Percentiles rank a stretch among this genome's conserved stretches.
Evolutionary conservation across 2,113 vertebrate genomes (phyloP).

Genomic region (Rhinoderma darwinii): DNA sequence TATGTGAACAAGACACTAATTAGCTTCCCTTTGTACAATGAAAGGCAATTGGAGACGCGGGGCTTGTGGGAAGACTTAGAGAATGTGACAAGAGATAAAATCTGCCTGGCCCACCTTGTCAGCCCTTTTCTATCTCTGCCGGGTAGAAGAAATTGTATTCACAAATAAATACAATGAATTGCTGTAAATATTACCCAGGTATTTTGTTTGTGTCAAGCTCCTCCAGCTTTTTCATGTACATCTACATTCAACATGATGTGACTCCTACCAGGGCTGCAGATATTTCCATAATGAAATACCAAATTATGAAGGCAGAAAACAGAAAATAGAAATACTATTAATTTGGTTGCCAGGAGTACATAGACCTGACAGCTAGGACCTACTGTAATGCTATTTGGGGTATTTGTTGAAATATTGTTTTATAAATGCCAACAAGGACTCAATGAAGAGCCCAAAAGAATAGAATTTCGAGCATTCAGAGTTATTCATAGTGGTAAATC

Average conservation of each 20-base stretch:
- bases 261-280: background rate
- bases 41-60: slow-evolving; percentile 22
- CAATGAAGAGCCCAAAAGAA: background rate
- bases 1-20: slow-evolving; percentile 50
- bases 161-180: background rate
- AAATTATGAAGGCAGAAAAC: background rate
- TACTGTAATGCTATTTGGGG: background rate
- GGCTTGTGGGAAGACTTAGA: slow-evolving; percentile 34
- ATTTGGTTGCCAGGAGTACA: slow-evolving; percentile 3
- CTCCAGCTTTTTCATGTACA: background rate
- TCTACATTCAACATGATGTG: background rate
- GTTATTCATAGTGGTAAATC: background rate
- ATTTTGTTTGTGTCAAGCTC: background rate
- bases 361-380: background rate
- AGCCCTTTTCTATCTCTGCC: slow-evolving; percentile 18
- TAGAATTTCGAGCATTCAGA: background rate
- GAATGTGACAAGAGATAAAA: slow-evolving; percentile 41
- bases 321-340: background rate
- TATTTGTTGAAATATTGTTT: background rate
- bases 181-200: background rate
- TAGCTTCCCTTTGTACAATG: slow-evolving; percentile 36
- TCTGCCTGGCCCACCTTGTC: slow-evolving; percentile 35
- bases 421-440: no score
- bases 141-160: background rate
- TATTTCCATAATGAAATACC: background rate